Percentiles rank a stretch among this genome's conserved stretches.
Evolutionary conservation across 2,797 vertebrate species (phyloP).

Genomic region (Spheniscus humboldti): DNA sequence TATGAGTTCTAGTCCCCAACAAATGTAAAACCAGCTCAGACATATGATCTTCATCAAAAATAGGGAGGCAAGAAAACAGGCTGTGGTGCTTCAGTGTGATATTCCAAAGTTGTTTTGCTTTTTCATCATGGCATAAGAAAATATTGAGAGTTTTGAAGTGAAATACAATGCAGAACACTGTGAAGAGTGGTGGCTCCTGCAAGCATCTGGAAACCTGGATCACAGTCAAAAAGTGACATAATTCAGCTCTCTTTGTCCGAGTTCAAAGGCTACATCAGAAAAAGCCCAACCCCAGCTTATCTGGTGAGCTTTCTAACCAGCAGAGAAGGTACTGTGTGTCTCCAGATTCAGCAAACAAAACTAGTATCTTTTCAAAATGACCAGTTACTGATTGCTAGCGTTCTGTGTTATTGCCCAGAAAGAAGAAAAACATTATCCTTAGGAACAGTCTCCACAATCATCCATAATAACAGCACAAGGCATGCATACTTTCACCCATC

Average conservation of each 20-base stretch:
- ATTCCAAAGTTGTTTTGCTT: not conserved
- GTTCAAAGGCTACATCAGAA: conserved; percentile 13
- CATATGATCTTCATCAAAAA: not conserved
- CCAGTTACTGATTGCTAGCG: not conserved
- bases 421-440: not conserved
- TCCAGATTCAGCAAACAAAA: not conserved
- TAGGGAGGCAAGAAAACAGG: not conserved
- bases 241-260: not conserved
- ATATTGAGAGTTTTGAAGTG: not conserved
- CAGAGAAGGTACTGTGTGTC: conserved; percentile 6
- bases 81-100: not conserved
- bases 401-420: not conserved
- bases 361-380: not conserved
- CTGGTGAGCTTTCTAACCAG: conserved; percentile 17
- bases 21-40: not conserved
- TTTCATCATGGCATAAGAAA: not conserved
- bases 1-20: not conserved
- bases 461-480: conserved; percentile 8
- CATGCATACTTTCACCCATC: not conserved
- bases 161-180: not conserved
- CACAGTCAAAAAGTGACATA: not conserved
- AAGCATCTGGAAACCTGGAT: conserved; percentile 10
- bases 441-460: conserved; percentile 52
- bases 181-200: not conserved
- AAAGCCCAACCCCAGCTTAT: not conserved